These are phyloP conservation scores for Hypercompe scribonia DNA, from an alignment of 2,888 invertebrate genomes.

Conservation along the genomic window DNA sequence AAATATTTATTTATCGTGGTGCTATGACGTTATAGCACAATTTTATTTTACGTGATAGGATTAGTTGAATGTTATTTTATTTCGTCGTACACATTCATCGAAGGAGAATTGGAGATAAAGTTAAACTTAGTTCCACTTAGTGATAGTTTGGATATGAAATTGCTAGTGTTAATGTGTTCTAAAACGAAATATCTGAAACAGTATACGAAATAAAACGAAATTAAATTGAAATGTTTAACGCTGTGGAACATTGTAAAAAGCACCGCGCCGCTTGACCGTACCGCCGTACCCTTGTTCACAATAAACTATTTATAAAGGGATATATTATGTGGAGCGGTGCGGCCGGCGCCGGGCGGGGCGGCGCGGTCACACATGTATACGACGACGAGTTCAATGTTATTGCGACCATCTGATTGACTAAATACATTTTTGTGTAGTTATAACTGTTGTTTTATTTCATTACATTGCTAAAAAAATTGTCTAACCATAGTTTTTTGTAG, in stretches of 20 bases:
- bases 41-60: slow-evolving; percentile 61
- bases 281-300: slow-evolving; percentile 54
- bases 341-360: slow-evolving; percentile 61
- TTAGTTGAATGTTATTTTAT: slow-evolving; percentile 65
- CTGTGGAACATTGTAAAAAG: slow-evolving; percentile 70
- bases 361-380: slow-evolving; percentile 82
- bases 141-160: slow-evolving; percentile 66
- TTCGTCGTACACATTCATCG: slow-evolving; percentile 59
- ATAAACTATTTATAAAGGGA: slow-evolving; percentile 61
- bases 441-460: slow-evolving; percentile 63
- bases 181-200: slow-evolving; percentile 85
- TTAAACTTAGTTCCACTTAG: slow-evolving; percentile 64
- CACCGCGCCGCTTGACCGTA: slow-evolving; percentile 65
- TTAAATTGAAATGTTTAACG: slow-evolving; percentile 71
- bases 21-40: slow-evolving; percentile 76
- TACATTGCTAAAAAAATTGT: neutral
- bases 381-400: slow-evolving; percentile 84
- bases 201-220: slow-evolving; percentile 81
- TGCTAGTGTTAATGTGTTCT: slow-evolving; percentile 82
- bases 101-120: slow-evolving; percentile 43
- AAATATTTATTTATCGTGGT: slow-evolving; percentile 73
- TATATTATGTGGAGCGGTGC: slow-evolving; percentile 43
- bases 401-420: slow-evolving; percentile 84
- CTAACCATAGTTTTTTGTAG: neutral
- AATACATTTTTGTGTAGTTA: slow-evolving; percentile 87